These are phyloP conservation scores for Lochmaea capreae DNA, from an alignment of 2,888 invertebrate species.

Conservation along the genomic window DNA sequence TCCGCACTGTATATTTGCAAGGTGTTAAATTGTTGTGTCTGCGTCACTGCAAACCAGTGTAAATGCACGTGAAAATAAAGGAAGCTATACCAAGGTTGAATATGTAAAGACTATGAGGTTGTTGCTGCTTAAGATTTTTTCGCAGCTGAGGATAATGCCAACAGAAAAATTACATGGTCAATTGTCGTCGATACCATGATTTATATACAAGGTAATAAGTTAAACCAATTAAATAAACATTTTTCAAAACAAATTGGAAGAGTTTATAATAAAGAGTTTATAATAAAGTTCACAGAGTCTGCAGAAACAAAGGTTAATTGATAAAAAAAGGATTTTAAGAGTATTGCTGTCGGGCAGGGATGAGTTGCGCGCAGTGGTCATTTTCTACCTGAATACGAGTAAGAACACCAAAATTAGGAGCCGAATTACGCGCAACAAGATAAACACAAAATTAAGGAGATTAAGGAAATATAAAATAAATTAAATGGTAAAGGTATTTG, in stretches of 20 bases:
- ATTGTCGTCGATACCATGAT: slow-evolving; percentile 19
- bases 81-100: slow-evolving; percentile 56
- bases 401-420: too few relatives aligned
- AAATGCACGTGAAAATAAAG: slow-evolving; percentile 56
- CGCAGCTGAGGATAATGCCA: slow-evolving; percentile 44
- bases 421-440: too few relatives aligned
- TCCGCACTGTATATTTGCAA: not conserved
- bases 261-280: not conserved
- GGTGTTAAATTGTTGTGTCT: not conserved
- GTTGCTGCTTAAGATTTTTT: slow-evolving; percentile 47
- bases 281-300: not conserved
- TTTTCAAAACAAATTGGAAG: not conserved
- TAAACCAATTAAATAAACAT: not conserved
- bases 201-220: slow-evolving; percentile 17
- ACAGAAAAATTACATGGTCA: slow-evolving; percentile 35
- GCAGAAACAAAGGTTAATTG: not conserved
- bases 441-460: too few relatives aligned
- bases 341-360: too few relatives aligned
- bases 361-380: too few relatives aligned
- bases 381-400: too few relatives aligned
- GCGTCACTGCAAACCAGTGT: slow-evolving; percentile 42
- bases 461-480: too few relatives aligned
- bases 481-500: too few relatives aligned
- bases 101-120: slow-evolving; percentile 53
- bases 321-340: too few relatives aligned